Conservation (phyloP, 1,140 invertebrate species). For the Cherax destructor region DNA sequence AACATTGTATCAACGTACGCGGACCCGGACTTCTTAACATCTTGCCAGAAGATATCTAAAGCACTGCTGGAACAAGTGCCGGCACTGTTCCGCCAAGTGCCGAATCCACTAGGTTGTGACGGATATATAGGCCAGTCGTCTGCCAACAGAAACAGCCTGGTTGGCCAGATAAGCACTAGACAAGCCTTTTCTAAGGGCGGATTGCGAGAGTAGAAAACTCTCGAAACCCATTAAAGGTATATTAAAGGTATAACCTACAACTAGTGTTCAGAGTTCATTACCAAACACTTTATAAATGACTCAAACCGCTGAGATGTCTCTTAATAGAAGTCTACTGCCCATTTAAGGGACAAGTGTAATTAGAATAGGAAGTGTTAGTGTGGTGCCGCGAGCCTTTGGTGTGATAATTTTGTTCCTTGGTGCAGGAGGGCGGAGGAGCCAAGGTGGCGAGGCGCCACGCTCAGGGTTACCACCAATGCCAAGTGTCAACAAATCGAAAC, state of each 20-base stretch:
- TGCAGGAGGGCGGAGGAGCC: too few species aligned
- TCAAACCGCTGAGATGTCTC: conserved; percentile 25
- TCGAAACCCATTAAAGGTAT: too few species aligned
- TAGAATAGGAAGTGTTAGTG: conserved; percentile 28
- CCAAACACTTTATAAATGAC: conserved; percentile 40
- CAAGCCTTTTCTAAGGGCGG: too few species aligned
- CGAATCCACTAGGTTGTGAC: too few species aligned
- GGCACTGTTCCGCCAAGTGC: background rate
- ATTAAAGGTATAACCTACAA: too few species aligned
- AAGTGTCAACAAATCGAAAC: conserved; percentile 61
- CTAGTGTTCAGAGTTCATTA: background rate
- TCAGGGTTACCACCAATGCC: conserved; percentile 13
- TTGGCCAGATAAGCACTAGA: too few species aligned
- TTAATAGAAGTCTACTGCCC: conserved; percentile 47
- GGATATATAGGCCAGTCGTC: too few species aligned
- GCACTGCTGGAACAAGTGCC: background rate
- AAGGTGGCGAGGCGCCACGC: background rate
- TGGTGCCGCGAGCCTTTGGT: background rate
- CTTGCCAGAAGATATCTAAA: background rate
- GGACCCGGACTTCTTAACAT: too few species aligned
- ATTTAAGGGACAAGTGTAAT: conserved; percentile 51
- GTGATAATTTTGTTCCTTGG: background rate
- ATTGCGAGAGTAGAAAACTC: too few species aligned
- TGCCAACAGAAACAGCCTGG: too few species aligned
- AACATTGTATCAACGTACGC: too few species aligned